Base-by-base conservation (phyloP, 2,888 invertebrate genomes). In the Tetragonula carbonaria region DNA sequence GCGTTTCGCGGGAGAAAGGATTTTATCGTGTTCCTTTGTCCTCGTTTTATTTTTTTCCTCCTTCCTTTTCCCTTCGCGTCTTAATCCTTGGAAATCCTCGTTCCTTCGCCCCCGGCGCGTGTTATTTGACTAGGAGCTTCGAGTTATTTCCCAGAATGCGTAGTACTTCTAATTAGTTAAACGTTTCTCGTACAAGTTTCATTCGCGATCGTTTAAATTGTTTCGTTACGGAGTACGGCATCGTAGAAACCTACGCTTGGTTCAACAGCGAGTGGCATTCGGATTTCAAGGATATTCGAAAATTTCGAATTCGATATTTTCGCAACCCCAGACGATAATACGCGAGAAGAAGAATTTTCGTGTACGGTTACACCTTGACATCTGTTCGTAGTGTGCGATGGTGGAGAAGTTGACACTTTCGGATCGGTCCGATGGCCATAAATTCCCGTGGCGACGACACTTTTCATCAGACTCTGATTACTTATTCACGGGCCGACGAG, bases 401-500 rank as follows among this genome's bases (percentile, higher is more conserved):
- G 74, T 74, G 74, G 74, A 87, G 76, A 85, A 88, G 88, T 83
- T 91, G 90, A 90, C 88, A 85, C 86, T 88, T 88, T 88, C 88
- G 84, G 90, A 87, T 87, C 86, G 88, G 85, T 71, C 86, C 85
- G 84, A 88, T 85, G 87, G 84, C 84, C 88, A 88, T 88, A 88
- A 91, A 92, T 91, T 90, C 89, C 89, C 88, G 84, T 70, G 80
- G 88, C 87, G 86, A 87, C 90, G 92, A 91, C 92, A 91, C 91
- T 92, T 91, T 91, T 91, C 92, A 91, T 91, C 91, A 89, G 90
- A 88, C 91, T 91, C 87, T 91, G 88, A 91, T 92, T 91, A 91
- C 91, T 92, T 91, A 92, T 92, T 92, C 92, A 92, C 86, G 87
- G 87, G 80, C 91, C 88, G 88, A 85, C 87, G 87, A 86, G 88